Percentiles rank a stretch among this genome's conserved stretches.
Conservation (phyloP, 2,797 vertebrate species). For the Enteromius fasciolatus region DNA sequence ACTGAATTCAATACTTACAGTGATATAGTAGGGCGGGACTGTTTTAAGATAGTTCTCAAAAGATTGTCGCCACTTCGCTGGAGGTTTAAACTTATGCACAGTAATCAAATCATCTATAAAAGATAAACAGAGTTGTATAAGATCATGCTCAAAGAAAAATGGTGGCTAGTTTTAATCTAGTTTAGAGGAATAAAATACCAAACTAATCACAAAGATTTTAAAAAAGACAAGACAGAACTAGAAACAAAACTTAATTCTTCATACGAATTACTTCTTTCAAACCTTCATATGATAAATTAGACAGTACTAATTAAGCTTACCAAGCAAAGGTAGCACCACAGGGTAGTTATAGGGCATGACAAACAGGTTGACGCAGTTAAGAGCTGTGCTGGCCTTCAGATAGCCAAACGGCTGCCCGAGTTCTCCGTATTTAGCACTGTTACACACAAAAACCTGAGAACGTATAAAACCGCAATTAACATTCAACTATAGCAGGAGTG, state of each 20-base stretch:
- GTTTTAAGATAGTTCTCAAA: conserved; percentile 98
- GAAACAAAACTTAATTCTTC: neutral
- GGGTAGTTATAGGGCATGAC: conserved; percentile 99
- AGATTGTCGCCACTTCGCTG: conserved; percentile 95
- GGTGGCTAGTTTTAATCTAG: neutral
- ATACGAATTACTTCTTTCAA: neutral
- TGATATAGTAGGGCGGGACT: conserved; percentile 94
- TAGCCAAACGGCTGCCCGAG: conserved; percentile 96
- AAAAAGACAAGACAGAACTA: neutral
- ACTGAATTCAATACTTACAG: conserved; percentile 79
- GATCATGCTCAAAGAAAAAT: neutral
- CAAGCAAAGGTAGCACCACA: conserved; percentile 92
- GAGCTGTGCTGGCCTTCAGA: conserved; percentile 95
- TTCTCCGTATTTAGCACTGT: conserved; percentile 92
- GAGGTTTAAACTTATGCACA: conserved; percentile 98
- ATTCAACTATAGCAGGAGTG: neutral
- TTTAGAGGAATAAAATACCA: neutral
- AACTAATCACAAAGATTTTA: neutral
- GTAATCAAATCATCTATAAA: conserved; percentile 94
- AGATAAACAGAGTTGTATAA: neutral
- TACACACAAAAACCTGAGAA: conserved; percentile 90
- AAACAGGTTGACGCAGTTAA: conserved; percentile 97
- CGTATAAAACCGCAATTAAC: conserved; percentile 2
- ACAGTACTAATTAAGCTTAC: conserved; percentile 69
- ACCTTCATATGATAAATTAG: neutral